These are phyloP conservation scores for Chrysoperla carnea DNA, from an alignment of 1,140 invertebrate species.

Conservation along the genomic window DNA sequence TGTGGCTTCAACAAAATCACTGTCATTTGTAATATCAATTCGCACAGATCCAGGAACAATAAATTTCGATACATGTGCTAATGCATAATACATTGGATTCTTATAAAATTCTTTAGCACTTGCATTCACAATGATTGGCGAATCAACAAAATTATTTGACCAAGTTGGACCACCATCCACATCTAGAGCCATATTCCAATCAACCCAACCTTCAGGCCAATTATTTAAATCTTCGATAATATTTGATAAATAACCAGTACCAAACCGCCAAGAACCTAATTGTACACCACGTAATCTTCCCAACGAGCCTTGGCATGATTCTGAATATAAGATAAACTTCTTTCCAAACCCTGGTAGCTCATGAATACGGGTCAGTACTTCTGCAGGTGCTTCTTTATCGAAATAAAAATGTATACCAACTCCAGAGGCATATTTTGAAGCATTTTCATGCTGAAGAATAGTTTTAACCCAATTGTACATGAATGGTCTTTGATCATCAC, in stretches of 20 bases:
- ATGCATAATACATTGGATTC: slow-evolving; percentile 48
- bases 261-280: slow-evolving; percentile 56
- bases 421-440: no score
- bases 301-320: slow-evolving; percentile 41
- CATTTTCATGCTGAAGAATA: no score
- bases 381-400: slow-evolving; percentile 28
- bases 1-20: no score
- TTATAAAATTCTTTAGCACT: no score
- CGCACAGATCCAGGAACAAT: slow-evolving; percentile 26
- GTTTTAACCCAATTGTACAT: no score
- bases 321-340: slow-evolving; percentile 49
- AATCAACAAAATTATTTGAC: slow-evolving; percentile 44
- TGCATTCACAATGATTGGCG: slow-evolving; percentile 44
- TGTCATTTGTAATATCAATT: no score
- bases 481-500: no score
- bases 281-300: not conserved
- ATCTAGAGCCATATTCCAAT: slow-evolving; percentile 61
- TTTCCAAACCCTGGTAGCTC: slow-evolving; percentile 34
- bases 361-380: slow-evolving; percentile 29
- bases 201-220: slow-evolving; percentile 42
- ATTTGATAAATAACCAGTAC: slow-evolving; percentile 40
- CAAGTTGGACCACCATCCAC: slow-evolving; percentile 48
- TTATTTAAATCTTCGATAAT: slow-evolving; percentile 47
- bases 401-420: slow-evolving; percentile 55
- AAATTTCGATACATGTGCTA: slow-evolving; percentile 50